Evolutionary conservation across 2,113 vertebrate species (phyloP).

Genomic region (Indicator indicator): DNA sequence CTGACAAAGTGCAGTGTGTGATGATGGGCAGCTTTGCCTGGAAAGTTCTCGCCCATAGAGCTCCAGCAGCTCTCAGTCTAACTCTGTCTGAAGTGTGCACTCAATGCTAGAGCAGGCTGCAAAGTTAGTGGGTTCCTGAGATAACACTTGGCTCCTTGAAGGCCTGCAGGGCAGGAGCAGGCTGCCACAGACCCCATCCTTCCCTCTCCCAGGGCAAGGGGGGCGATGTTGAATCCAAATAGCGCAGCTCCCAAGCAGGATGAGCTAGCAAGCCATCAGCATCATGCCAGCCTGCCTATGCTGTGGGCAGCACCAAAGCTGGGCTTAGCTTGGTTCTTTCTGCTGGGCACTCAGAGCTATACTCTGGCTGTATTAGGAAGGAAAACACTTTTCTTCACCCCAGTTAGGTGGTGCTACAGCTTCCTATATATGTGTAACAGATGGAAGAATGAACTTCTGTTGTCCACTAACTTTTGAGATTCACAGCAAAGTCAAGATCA

Average conservation of each 20-base stretch:
- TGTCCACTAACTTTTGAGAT: background rate
- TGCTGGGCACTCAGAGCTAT: background rate
- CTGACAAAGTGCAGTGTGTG: constrained; percentile 40
- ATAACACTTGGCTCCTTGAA: background rate
- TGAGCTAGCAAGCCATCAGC: fast-evolving
- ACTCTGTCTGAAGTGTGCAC: background rate
- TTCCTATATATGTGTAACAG: background rate
- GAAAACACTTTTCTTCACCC: background rate
- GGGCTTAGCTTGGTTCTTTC: background rate
- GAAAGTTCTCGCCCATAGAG: background rate
- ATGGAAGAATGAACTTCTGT: background rate
- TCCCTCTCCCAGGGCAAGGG: background rate
- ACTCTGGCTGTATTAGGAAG: background rate
- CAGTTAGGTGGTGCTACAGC: background rate
- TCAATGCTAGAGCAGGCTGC: fast-evolving
- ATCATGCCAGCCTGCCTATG: background rate
- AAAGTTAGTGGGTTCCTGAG: background rate
- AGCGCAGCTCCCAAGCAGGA: background rate
- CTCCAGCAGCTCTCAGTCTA: background rate
- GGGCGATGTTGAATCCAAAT: background rate
- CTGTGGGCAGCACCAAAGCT: background rate
- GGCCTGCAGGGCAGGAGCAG: background rate
- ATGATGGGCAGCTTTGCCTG: background rate
- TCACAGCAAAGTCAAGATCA: background rate
- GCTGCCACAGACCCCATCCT: fast-evolving